phyloP scores from a whole-genome alignment of 1,140 invertebrate genomes.

The Chionoecetes opilio region DNA sequence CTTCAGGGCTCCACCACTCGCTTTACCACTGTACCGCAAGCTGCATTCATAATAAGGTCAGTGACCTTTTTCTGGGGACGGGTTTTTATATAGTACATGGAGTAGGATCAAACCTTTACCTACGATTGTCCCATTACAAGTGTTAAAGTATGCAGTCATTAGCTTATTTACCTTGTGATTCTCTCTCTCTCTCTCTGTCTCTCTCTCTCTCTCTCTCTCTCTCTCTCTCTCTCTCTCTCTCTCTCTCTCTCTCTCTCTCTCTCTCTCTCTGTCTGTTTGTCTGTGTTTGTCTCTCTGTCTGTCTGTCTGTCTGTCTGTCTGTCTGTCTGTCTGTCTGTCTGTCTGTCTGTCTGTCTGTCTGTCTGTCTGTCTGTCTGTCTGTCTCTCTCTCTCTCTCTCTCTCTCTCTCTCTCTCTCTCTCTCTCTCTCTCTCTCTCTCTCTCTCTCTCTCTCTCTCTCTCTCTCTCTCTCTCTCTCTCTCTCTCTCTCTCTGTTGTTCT shows the following conservation, averaged over 20 bases:
- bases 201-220: slow-evolving; percentile 25
- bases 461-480: not conserved
- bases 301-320: not conserved
- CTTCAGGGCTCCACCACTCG: too few species aligned
- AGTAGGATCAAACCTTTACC: too few species aligned
- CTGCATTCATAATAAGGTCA: too few species aligned
- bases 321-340: not conserved
- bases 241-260: not conserved
- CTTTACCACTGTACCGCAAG: too few species aligned
- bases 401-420: not conserved
- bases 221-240: slow-evolving; percentile 18
- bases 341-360: not conserved
- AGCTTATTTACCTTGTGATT: too few species aligned
- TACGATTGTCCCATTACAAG: too few species aligned
- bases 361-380: not conserved
- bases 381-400: not conserved
- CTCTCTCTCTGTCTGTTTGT: not conserved
- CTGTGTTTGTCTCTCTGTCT: not conserved
- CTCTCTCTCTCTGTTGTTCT: not conserved
- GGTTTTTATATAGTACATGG: too few species aligned
- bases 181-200: not conserved
- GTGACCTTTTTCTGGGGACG: too few species aligned
- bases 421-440: slow-evolving; percentile 15
- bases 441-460: not conserved
- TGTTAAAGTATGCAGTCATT: too few species aligned